A percentile compares a stretch with the other conserved stretches of the same genome.
Evolutionary conservation across 2,888 invertebrate genomes (phyloP).

Genomic region (Tenthredo scrophulariae): DNA sequence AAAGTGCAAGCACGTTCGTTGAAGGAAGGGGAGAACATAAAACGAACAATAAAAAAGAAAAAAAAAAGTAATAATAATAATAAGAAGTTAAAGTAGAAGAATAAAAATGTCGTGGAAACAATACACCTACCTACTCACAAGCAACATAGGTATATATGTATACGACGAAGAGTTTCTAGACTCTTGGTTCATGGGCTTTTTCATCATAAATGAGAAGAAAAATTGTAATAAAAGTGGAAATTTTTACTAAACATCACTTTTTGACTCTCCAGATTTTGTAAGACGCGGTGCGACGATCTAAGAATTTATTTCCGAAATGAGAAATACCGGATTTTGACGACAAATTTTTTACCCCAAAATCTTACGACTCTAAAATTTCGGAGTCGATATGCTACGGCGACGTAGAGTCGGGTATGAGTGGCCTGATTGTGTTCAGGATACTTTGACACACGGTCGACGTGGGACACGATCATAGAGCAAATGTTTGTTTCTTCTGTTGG

Average conservation of each 20-base stretch:
- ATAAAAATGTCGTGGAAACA: conserved; percentile 30
- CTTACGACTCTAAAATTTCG: background rate
- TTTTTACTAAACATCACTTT: no score
- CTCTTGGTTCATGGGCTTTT: background rate
- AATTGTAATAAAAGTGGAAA: background rate
- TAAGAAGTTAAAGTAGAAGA: background rate
- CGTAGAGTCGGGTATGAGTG: background rate
- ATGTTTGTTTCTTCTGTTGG: conserved; percentile 11
- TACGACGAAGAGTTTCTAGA: background rate
- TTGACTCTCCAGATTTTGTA: background rate
- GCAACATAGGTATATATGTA: background rate
- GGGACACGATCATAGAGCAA: conserved; percentile 20
- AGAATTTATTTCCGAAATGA: no score
- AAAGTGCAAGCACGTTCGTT: conserved; percentile 30
- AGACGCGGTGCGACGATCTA: background rate
- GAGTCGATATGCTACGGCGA: conserved; percentile 4
- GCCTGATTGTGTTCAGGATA: background rate
- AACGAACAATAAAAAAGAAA: background rate
- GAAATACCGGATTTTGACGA: no score
- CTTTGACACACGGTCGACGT: conserved; percentile 19
- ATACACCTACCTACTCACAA: background rate
- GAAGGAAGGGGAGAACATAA: conserved; percentile 22
- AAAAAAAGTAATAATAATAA: background rate
- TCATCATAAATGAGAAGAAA: background rate
- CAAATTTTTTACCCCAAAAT: background rate